Evolutionary conservation across 2,797 vertebrate genomes (phyloP).

Genomic region (Danio choprae): DNA sequence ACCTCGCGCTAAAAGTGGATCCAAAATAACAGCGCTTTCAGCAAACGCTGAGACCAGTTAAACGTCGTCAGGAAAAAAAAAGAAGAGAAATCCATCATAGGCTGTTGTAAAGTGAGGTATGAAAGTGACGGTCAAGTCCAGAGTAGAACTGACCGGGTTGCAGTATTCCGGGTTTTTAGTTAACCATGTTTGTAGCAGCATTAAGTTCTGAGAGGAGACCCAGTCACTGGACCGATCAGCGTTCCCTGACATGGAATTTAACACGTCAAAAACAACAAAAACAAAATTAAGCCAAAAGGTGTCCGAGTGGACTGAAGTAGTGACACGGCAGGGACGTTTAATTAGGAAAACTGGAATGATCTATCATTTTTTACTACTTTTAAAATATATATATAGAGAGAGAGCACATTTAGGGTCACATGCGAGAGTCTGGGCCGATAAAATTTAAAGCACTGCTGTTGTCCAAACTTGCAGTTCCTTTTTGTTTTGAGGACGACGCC

Average conservation of each 20-base stretch:
- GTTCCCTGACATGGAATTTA: conserved; percentile 78
- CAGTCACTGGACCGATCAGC: conserved; percentile 75
- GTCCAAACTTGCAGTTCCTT: neutral
- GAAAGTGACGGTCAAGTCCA: conserved; percentile 71
- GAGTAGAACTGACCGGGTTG: conserved; percentile 69
- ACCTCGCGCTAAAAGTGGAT: conserved; percentile 51
- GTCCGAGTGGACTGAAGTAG: conserved; percentile 9
- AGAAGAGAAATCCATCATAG: conserved; percentile 68
- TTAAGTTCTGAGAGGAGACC: conserved; percentile 76
- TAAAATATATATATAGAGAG: too few relatives aligned
- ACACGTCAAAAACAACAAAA: conserved; percentile 47
- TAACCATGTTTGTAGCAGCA: conserved; percentile 84
- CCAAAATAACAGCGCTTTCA: conserved; percentile 60
- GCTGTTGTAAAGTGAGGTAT: conserved; percentile 81
- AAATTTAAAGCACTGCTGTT: neutral
- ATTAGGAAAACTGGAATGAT: conserved; percentile 21
- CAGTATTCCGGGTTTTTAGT: conserved; percentile 81
- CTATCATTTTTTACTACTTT: neutral
- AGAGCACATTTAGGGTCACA: neutral
- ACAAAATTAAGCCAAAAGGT: conserved; percentile 42
- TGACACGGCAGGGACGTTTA: neutral
- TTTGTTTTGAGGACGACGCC: neutral
- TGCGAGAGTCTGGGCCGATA: neutral
- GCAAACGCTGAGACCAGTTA: conserved; percentile 75
- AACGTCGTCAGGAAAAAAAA: conserved; percentile 70